Evolutionary conservation across 2,888 invertebrate species (phyloP), one percentile per base, ranked within the genome.

Genomic region (Apoderus coryli): DNA sequence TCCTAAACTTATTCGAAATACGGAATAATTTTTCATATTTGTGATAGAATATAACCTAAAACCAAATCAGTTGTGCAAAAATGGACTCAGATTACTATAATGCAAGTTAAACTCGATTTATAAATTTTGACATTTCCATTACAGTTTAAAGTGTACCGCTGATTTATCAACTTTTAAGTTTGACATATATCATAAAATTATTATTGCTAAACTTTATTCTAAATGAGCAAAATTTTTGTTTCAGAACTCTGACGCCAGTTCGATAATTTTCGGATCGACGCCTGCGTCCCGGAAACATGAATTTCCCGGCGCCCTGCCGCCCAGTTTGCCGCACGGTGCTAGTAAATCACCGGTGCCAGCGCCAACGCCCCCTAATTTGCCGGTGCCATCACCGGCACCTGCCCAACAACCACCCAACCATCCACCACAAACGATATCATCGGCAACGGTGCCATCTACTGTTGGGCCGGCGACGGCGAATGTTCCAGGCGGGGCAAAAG

Each of bases 201-300:
- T 34, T 30, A 14, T 32, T n/a, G n/a, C n/a, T n/a, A n/a, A n/a
- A n/a, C n/a, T n/a, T n/a, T n/a, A n/a, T n/a, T n/a, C n/a, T n/a
- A n/a, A n/a, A n/a, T n/a, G n/a, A n/a, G n/a, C n/a, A n/a, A n/a
- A n/a, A 24, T 42, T 38, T 38, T 41, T 42, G 31, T 61, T 64
- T 10, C 61, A 76, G 76, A 76, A 77, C 59, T 77, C 79, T 60
- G 78, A 77, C 64, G 74, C 67, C 49, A 75, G 75, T 61, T 73
- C 74, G 59, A 57, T 58, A 48, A 57, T 57, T 52, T 58, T 57
- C 43, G 56, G 53, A 31, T 54, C 56, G 42, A 49, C 74, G 52
- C 69, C 73, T 57, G 72, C 77, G 55, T 68, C 72, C 43, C 63
- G 74, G 44, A 74, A 75, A 48, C 72, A 73, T 46, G 75, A 73